Evolutionary conservation across 2,888 invertebrate genomes (phyloP).

Genomic region (Andrena trimmerana): DNA sequence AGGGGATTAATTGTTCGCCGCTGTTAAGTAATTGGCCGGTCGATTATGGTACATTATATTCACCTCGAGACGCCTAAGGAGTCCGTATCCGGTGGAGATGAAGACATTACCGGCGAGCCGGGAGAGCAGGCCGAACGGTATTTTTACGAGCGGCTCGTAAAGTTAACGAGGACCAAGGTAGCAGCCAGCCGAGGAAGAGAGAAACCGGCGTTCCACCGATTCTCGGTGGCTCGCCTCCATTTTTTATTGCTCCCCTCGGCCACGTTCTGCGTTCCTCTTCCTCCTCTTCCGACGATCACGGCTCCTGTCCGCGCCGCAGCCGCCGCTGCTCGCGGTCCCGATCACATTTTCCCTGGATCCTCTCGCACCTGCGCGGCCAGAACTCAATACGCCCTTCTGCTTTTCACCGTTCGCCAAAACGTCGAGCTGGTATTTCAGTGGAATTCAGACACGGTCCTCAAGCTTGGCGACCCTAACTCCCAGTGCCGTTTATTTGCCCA

Average conservation of each 20-base stretch:
- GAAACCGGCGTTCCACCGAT: slow-evolving; percentile 68
- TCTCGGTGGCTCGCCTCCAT: slow-evolving; percentile 68
- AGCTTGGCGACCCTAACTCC: too few relatives aligned
- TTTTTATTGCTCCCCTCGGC: slow-evolving; percentile 62
- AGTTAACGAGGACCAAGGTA: slow-evolving; percentile 82
- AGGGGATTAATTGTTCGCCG: slow-evolving; percentile 80
- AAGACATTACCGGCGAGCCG: slow-evolving; percentile 82
- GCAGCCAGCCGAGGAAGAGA: slow-evolving; percentile 66
- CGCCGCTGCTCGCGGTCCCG: slow-evolving; percentile 16
- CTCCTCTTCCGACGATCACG: slow-evolving; percentile 11
- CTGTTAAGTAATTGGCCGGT: slow-evolving; percentile 83
- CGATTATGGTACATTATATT: slow-evolving; percentile 84
- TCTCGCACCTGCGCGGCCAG: slow-evolving; percentile 40
- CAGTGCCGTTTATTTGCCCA: not conserved
- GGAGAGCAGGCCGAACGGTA: slow-evolving; percentile 80
- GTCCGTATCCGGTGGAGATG: slow-evolving; percentile 80
- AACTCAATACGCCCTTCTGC: slow-evolving; percentile 4
- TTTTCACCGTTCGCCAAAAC: not conserved
- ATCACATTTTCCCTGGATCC: slow-evolving; percentile 41
- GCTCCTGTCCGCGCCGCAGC: slow-evolving; percentile 30
- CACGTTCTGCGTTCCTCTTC: slow-evolving; percentile 31
- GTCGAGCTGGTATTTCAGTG: not conserved
- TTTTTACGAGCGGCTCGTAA: slow-evolving; percentile 85
- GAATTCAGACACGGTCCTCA: not conserved
- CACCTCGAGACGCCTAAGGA: slow-evolving; percentile 78